Conservation (phyloP, 1,140 invertebrate species). For the Anadara kagoshimensis region DNA sequence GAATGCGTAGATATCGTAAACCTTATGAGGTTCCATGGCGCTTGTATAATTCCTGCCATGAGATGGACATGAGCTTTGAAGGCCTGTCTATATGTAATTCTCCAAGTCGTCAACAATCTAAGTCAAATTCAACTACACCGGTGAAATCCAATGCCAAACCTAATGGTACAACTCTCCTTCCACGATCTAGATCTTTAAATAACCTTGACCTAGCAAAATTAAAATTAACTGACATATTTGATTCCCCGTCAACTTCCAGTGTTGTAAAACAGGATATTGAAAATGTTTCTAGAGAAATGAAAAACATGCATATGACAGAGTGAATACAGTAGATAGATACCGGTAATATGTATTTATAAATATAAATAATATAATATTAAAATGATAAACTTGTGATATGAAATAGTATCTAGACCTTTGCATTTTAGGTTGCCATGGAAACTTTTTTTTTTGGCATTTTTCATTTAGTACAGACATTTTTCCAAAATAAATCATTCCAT, state of each 20-base stretch:
- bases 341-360: too few species aligned
- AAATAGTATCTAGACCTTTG: too few species aligned
- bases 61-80: conserved; percentile 34
- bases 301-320: conserved; percentile 48
- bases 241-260: conserved; percentile 23
- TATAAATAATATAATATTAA: too few species aligned
- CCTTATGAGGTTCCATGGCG: conserved; percentile 68
- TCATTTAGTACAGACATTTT: too few species aligned
- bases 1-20: conserved; percentile 50
- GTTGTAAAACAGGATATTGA: conserved; percentile 57
- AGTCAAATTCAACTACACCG: conserved; percentile 61
- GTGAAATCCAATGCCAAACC: conserved; percentile 45
- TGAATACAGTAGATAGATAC: too few species aligned
- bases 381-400: too few species aligned
- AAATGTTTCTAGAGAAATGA: conserved; percentile 55
- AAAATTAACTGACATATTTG: conserved; percentile 47
- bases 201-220: conserved; percentile 62
- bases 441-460: too few species aligned
- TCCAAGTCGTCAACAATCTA: conserved; percentile 40
- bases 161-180: conserved; percentile 12
- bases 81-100: conserved; percentile 10
- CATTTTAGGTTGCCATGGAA: too few species aligned
- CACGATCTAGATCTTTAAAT: conserved; percentile 65
- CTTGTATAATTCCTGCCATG: conserved; percentile 55
- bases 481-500: too few species aligned